Evolutionary conservation across 1,140 invertebrate genomes (phyloP).

Genomic region (Lepidostoma basale): DNA sequence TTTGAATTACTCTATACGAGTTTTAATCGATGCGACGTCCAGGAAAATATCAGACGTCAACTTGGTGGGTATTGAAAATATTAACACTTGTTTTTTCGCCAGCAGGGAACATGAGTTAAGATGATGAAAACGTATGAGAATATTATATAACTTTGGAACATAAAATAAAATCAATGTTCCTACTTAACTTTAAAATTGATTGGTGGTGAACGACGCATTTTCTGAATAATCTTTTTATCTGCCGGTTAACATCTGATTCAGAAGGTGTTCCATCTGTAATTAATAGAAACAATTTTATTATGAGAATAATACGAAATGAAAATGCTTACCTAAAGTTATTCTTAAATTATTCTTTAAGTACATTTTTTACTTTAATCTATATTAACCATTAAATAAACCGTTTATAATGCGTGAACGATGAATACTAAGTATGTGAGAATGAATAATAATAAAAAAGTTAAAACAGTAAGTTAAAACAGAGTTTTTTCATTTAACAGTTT

Average conservation of each 20-base stretch:
- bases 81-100: not conserved
- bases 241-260: not conserved
- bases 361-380: not conserved
- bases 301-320: too few relatives aligned
- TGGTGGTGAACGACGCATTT: conserved; percentile 39
- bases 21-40: not conserved
- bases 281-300: too few relatives aligned
- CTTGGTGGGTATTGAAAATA: not conserved
- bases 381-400: not conserved
- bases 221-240: conserved; percentile 16
- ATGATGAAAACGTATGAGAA: not conserved
- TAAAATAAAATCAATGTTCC: not conserved
- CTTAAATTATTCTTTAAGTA: not conserved
- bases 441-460: too few relatives aligned
- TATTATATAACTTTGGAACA: not conserved
- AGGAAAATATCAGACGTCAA: not conserved
- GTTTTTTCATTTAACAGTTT: too few relatives aligned
- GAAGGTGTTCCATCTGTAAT: not conserved
- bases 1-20: not conserved
- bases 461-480: too few relatives aligned
- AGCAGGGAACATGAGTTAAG: not conserved
- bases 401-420: not conserved
- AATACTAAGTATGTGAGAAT: too few relatives aligned
- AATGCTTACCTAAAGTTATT: conserved; percentile 5
- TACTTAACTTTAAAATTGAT: conserved; percentile 32